A percentile compares a stretch with the other conserved stretches of the same genome.
phyloP scores from a whole-genome alignment of 2,113 vertebrate genomes.

The Alouatta palliata region DNA sequence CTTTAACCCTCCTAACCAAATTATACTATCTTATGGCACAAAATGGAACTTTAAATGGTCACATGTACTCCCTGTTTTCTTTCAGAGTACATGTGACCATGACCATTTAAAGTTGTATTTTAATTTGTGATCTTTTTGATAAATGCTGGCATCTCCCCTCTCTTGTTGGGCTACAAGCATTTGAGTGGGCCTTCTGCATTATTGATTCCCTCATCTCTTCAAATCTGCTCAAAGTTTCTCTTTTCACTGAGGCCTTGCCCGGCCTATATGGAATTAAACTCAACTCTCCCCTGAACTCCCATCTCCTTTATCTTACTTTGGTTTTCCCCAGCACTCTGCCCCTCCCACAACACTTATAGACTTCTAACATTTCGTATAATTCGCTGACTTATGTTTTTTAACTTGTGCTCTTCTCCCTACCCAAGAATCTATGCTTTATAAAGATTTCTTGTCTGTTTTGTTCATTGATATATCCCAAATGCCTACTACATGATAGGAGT shows the following conservation, averaged over 20 bases:
- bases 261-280: background rate
- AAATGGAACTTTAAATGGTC: too few relatives aligned
- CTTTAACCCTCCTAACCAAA: background rate
- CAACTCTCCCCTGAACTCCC: background rate
- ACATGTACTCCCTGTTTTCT: background rate
- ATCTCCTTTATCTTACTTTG: background rate
- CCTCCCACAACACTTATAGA: background rate
- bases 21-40: background rate
- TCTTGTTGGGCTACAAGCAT: background rate
- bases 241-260: background rate
- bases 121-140: background rate
- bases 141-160: background rate
- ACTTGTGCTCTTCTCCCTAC: background rate
- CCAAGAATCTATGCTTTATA: background rate
- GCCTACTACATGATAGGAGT: background rate
- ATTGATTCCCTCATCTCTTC: background rate
- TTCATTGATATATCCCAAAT: background rate
- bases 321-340: background rate
- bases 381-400: background rate
- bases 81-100: background rate
- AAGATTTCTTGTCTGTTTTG: conserved; percentile 17
- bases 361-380: background rate
- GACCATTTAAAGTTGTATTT: background rate
- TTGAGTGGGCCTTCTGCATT: conserved; percentile 81
- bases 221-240: background rate